Conservation (phyloP, 2,888 invertebrate species). For the Ecdyonurus torrentis region DNA sequence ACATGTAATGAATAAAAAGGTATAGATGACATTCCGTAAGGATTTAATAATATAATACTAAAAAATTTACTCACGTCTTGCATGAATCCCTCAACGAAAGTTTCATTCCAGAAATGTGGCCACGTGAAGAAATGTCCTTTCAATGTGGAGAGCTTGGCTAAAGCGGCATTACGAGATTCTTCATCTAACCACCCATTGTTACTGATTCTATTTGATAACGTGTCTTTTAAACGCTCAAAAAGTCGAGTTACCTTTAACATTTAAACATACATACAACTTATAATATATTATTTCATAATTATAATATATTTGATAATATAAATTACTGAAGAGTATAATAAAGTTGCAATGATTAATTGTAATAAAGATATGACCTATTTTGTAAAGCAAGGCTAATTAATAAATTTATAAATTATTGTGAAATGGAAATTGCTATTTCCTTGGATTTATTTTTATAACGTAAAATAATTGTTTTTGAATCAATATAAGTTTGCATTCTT, state of each 20-base stretch:
- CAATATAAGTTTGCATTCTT: no score
- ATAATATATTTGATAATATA: no score
- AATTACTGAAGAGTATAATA: no score
- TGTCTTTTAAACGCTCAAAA: slow-evolving; percentile 28
- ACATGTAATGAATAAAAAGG: slow-evolving; percentile 23
- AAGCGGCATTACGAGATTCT: slow-evolving; percentile 25
- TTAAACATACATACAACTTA: no score
- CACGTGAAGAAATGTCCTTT: slow-evolving; percentile 29
- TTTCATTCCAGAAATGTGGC: slow-evolving; percentile 20
- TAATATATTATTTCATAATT: no score
- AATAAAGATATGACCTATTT: no score
- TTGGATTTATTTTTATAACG: no score
- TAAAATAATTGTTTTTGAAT: no score
- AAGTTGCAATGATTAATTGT: no score
- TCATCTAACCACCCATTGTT: slow-evolving; percentile 29
- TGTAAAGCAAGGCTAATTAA: no score
- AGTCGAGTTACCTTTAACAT: slow-evolving; percentile 16
- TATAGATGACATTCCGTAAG: slow-evolving; percentile 22
- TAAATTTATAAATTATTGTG: no score
- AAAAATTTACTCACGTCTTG: slow-evolving; percentile 15
- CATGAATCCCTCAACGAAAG: slow-evolving; percentile 15
- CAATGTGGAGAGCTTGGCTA: slow-evolving; percentile 26
- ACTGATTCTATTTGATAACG: slow-evolving; percentile 26
- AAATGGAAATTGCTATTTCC: no score
- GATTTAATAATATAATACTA: slow-evolving; percentile 8